These are phyloP conservation scores for Amaurobius ferox DNA, from an alignment of 2,888 invertebrate species.

Conservation along the genomic window DNA sequence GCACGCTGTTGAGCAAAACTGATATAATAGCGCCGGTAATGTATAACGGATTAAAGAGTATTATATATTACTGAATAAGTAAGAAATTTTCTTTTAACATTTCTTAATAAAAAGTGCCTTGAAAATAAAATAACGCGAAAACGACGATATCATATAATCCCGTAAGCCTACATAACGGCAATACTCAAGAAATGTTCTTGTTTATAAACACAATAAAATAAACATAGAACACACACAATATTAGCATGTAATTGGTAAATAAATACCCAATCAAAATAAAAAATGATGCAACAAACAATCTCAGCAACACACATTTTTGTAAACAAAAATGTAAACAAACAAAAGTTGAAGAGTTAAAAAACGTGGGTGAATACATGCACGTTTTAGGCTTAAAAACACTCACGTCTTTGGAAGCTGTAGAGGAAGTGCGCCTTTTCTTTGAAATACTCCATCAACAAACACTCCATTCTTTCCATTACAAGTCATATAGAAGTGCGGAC, in stretches of 20 bases:
- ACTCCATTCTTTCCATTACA: conserved; percentile 99
- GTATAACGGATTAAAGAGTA: no score
- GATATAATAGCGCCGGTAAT: no score
- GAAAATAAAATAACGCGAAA: no score
- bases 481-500: conserved; percentile 93
- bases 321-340: conserved; percentile 69
- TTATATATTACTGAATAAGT: no score
- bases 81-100: no score
- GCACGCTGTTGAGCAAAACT: no score
- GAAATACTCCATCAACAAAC: conserved; percentile 97
- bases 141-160: no score
- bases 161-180: conserved; percentile 26
- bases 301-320: neutral
- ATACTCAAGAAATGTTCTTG: neutral
- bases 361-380: conserved; percentile 61
- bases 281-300: neutral
- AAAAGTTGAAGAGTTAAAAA: conserved; percentile 35
- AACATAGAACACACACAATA: neutral
- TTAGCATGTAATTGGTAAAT: no score
- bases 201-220: conserved; percentile 14
- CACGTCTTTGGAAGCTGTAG: conserved; percentile 94
- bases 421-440: conserved; percentile 93
- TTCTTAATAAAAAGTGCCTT: no score
- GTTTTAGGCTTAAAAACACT: conserved; percentile 78
- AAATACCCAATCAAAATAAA: neutral